phyloP scores from a whole-genome alignment of 2,888 invertebrate species.

The Boloria euphrosyne region DNA sequence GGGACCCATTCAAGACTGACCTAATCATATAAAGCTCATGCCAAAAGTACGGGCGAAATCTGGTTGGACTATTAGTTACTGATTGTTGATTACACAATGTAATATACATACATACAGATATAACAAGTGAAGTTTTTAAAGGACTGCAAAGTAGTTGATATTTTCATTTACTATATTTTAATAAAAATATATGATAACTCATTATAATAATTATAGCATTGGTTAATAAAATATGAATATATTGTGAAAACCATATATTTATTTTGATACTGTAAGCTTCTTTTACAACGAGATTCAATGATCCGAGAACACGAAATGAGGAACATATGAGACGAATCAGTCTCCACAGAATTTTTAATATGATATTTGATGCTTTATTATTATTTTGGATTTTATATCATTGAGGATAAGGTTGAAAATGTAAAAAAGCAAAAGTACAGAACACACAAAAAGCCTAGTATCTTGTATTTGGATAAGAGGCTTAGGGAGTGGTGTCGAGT shows the following conservation, averaged over 20 bases:
- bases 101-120: no score
- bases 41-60: no score
- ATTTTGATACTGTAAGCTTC: constrained; percentile 15
- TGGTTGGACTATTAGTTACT: no score
- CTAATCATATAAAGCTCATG: no score
- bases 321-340: constrained; percentile 34
- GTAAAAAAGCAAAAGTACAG: constrained; percentile 14
- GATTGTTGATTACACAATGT: no score
- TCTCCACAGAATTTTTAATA: constrained; percentile 33
- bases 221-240: background rate
- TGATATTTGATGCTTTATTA: constrained; percentile 25
- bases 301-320: constrained; percentile 33
- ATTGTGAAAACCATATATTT: background rate
- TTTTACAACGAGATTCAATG: constrained; percentile 31
- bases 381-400: constrained; percentile 21
- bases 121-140: no score
- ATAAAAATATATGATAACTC: background rate
- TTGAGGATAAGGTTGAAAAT: constrained; percentile 27
- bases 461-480: constrained; percentile 40
- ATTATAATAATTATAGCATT: background rate
- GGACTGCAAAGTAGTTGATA: no score
- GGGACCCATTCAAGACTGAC: no score
- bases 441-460: constrained; percentile 34
- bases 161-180: background rate
- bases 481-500: constrained; percentile 40